phyloP scores from a whole-genome alignment of 2,888 invertebrate genomes.

The Cecidostiba fungosa region DNA sequence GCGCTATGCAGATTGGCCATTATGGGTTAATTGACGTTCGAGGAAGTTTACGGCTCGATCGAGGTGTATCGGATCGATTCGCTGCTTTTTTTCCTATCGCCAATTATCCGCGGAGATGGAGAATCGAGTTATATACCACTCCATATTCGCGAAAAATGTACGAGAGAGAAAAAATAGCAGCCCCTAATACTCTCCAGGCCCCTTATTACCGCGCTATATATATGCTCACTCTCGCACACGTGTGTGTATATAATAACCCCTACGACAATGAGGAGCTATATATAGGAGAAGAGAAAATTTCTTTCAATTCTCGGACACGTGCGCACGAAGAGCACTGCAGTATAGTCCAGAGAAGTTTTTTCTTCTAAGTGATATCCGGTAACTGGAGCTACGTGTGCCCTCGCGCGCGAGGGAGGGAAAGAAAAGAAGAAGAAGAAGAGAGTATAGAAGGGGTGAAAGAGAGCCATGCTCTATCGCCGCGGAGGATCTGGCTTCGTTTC shows the following conservation, averaged over 20 bases:
- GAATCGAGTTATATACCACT: not conserved
- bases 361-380: constrained; percentile 16
- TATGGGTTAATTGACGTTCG: not conserved
- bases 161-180: not conserved
- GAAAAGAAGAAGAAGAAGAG: not conserved
- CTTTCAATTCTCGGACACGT: constrained; percentile 25
- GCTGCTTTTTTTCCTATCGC: not conserved
- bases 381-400: constrained; percentile 7
- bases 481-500: constrained; percentile 46
- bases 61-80: constrained; percentile 13
- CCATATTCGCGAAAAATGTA: not conserved
- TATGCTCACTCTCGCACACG: not conserved
- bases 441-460: not conserved
- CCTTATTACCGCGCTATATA: not conserved
- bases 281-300: not conserved
- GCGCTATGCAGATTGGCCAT: not conserved
- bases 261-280: not conserved
- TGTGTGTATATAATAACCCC: too few relatives aligned
- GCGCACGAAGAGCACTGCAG: not conserved
- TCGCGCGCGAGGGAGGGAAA: not conserved
- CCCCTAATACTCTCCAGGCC: not conserved
- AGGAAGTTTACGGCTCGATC: not conserved
- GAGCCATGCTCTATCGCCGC: constrained; percentile 45
- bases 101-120: not conserved
- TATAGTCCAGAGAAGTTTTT: not conserved